Base-by-base conservation (phyloP, 30 jellyfish, hydroid and myxozoan genomes). In the Hydractinia echinata region DNA sequence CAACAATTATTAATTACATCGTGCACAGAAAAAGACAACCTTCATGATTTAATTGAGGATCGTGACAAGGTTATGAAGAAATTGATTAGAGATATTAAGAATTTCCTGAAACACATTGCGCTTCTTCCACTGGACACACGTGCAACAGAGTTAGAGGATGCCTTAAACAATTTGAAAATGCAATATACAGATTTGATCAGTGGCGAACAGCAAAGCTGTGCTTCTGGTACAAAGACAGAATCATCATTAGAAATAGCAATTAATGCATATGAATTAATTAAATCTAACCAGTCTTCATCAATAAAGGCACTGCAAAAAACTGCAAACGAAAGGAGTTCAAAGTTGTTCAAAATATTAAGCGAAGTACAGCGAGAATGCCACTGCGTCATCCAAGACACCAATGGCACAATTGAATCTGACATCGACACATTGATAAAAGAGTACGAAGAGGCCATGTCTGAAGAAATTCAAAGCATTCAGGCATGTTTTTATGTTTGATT, bases 291-390 rank as follows among this genome's bases (percentile, higher is more conserved):
- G 16, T 64, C 39, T 13, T 64, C 74, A n/a, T 64, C 74, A n/a
- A 51, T 64, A 4, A 64, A 64, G 39, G 18, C 39, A 44, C 39
- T 64, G 18, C 74, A 64, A 51, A 64, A 64, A 51, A 64, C 19
- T 13, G 39, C 74, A 7, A 64, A 64, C 39, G 74, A 64, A n/a
- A 51, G 19, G 1, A 64, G 74, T 13, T 51, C 19, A 64, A 7
- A 51, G 39, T 64, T 64, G 4, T 64, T 64, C 16, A 7, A 51
- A 13, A 51, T 13, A 6, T 64, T 64, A 64, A 64, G 74, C 39
- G 51, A 64, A 51, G 19, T 64, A 13, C 74, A 64, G 39, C 74
- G 74, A n/a, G 74, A 64, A 64, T 64, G 74, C 74, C 74, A 64
- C 39, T 64, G 74, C 39, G 74, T 64, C 51, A 51, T 64, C 18